These are phyloP conservation scores for Chelidonichthys spinosus DNA, from an alignment of 2,797 vertebrate genomes.

Conservation along the genomic window DNA sequence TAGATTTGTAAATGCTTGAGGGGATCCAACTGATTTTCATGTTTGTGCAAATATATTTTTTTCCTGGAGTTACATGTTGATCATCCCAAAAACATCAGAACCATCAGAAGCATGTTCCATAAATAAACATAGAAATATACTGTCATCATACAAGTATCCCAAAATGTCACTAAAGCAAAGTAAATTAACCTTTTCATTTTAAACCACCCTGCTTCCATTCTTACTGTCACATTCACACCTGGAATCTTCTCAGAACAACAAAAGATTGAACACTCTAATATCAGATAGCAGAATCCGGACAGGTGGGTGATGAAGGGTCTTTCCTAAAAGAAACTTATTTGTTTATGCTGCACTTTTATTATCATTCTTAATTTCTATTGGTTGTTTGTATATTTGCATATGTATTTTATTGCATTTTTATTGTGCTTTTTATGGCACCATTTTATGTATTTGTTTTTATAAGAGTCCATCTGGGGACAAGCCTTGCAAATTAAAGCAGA, in stretches of 20 bases:
- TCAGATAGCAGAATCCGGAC: neutral
- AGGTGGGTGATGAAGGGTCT: neutral
- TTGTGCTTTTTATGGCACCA: slow-evolving; percentile 10
- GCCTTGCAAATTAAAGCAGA: slow-evolving; percentile 19
- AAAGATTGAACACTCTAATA: neutral
- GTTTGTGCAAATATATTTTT: too few relatives aligned
- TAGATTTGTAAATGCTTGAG: too few relatives aligned
- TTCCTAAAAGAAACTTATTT: neutral
- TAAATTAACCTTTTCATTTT: too few relatives aligned
- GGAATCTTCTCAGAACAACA: neutral
- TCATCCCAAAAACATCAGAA: too few relatives aligned
- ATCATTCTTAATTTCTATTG: neutral
- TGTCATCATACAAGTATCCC: too few relatives aligned
- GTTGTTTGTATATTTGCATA: slow-evolving; percentile 9
- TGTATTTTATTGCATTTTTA: slow-evolving; percentile 26
- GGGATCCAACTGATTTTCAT: too few relatives aligned
- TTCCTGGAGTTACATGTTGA: too few relatives aligned
- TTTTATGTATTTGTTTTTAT: slow-evolving; percentile 6
- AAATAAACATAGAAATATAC: too few relatives aligned
- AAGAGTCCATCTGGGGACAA: slow-evolving; percentile 23
- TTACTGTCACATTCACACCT: neutral
- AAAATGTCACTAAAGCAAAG: too few relatives aligned
- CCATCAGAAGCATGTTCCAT: too few relatives aligned
- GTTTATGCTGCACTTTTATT: neutral
- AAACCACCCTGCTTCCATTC: neutral